Conservation (phyloP, 2,888 invertebrate genomes). For the Chrysotoxum bicinctum region DNA sequence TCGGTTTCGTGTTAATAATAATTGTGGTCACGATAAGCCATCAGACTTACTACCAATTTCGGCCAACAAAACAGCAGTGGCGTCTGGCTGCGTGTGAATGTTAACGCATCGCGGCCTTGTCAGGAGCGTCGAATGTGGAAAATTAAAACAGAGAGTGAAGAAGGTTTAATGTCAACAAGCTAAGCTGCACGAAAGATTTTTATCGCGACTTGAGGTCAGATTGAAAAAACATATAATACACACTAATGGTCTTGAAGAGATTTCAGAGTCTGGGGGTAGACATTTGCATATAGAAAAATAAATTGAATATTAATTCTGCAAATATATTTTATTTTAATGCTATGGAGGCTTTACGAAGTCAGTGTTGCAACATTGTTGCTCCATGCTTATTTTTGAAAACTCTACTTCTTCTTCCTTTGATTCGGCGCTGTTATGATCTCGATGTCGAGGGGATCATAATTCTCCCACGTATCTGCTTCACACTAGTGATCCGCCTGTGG, state of each 20-base stretch:
- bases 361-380: slow-evolving; percentile 4
- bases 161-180: slow-evolving; percentile 42
- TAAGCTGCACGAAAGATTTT: slow-evolving; percentile 19
- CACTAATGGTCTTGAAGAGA: background rate
- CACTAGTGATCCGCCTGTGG: too few relatives aligned
- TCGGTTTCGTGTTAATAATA: slow-evolving; percentile 12
- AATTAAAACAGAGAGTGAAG: background rate
- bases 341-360: background rate
- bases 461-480: too few relatives aligned
- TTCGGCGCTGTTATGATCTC: too few relatives aligned
- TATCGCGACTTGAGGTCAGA: slow-evolving; percentile 22
- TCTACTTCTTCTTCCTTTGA: too few relatives aligned
- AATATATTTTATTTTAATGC: background rate
- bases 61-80: background rate
- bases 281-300: background rate
- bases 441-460: too few relatives aligned
- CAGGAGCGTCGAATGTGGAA: background rate
- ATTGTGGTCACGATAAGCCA: slow-evolving; percentile 23
- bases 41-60: slow-evolving; percentile 27
- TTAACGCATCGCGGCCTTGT: slow-evolving; percentile 43
- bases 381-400: too few relatives aligned
- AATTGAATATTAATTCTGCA: too few relatives aligned
- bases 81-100: slow-evolving; percentile 34
- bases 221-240: background rate
- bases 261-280: background rate